Conservation (phyloP, 2,797 vertebrate species). For the Phrynocephalus vlangalii region DNA sequence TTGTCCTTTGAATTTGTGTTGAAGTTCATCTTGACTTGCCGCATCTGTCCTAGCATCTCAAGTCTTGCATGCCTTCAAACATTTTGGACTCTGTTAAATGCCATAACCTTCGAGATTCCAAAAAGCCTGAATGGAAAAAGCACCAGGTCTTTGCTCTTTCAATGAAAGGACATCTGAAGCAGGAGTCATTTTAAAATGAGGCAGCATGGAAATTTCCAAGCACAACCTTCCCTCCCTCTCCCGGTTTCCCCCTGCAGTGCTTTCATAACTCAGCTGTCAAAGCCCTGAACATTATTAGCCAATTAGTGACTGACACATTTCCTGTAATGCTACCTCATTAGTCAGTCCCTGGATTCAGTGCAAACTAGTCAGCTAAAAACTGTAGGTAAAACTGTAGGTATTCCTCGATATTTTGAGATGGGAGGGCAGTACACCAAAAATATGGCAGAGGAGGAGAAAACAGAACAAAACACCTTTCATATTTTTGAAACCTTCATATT, state of each 20-base stretch:
- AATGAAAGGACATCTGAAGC: conserved; percentile 63
- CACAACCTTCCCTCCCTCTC: neutral
- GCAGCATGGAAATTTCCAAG: conserved; percentile 70
- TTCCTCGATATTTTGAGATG: neutral
- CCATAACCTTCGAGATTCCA: conserved; percentile 13
- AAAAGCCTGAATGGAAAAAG: conserved; percentile 66
- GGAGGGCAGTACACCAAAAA: neutral
- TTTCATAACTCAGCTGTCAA: conserved; percentile 68
- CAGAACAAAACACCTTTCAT: neutral
- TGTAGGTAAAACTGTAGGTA: neutral
- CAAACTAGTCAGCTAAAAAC: neutral
- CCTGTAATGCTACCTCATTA: conserved; percentile 58
- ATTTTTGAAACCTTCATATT: neutral
- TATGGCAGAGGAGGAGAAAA: neutral
- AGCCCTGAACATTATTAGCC: conserved; percentile 52
- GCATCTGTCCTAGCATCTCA: neutral
- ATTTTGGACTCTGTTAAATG: neutral
- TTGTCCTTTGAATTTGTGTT: neutral
- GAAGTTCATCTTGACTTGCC: conserved; percentile 1
- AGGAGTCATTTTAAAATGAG: conserved; percentile 52
- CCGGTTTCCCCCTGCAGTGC: conserved; percentile 47
- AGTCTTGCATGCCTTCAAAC: neutral
- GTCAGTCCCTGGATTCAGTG: neutral
- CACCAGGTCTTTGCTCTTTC: conserved; percentile 63
- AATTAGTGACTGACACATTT: conserved; percentile 68